Percentiles rank a stretch among this genome's conserved stretches.
Evolutionary conservation across 2,888 invertebrate species (phyloP).

Genomic region (Tortrix viridana): DNA sequence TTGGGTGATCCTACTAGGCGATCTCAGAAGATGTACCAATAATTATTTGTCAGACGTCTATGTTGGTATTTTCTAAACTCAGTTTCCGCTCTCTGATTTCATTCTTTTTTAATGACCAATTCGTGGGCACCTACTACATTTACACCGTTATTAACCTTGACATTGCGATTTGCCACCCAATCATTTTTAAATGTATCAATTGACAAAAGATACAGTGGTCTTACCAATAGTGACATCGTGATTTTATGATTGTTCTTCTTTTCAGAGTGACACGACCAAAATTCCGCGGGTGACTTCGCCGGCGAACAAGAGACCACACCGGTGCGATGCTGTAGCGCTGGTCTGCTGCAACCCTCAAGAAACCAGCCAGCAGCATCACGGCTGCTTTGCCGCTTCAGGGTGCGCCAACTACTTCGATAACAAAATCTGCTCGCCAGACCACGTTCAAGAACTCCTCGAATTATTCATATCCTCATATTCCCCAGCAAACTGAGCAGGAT

Average conservation of each 20-base stretch:
- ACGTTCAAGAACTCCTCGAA: slow-evolving; percentile 55
- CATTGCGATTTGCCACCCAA: no score
- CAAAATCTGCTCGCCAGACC: slow-evolving; percentile 52
- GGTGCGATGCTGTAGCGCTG: slow-evolving; percentile 65
- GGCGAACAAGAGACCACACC: slow-evolving; percentile 41
- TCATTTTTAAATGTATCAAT: no score
- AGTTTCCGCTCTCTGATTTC: no score
- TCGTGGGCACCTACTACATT: no score
- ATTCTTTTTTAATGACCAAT: no score
- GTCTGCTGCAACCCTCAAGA: slow-evolving; percentile 57
- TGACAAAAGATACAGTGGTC: no score
- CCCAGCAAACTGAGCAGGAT: slow-evolving; percentile 47
- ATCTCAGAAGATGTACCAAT: no score
- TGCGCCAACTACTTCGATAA: slow-evolving; percentile 51
- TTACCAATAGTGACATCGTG: neutral
- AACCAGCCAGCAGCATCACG: slow-evolving; percentile 43
- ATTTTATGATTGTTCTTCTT: neutral
- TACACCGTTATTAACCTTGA: no score
- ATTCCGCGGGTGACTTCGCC: slow-evolving; percentile 41
- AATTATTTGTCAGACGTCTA: no score
- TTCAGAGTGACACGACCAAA: slow-evolving; percentile 45
- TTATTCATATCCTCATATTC: slow-evolving; percentile 58
- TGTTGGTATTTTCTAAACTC: no score
- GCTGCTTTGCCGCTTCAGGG: slow-evolving; percentile 59
- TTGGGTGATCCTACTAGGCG: no score